A percentile compares a stretch with the other conserved stretches of the same genome.
Evolutionary conservation across 1,140 invertebrate species (phyloP).

Genomic region (Ips nitidus): DNA sequence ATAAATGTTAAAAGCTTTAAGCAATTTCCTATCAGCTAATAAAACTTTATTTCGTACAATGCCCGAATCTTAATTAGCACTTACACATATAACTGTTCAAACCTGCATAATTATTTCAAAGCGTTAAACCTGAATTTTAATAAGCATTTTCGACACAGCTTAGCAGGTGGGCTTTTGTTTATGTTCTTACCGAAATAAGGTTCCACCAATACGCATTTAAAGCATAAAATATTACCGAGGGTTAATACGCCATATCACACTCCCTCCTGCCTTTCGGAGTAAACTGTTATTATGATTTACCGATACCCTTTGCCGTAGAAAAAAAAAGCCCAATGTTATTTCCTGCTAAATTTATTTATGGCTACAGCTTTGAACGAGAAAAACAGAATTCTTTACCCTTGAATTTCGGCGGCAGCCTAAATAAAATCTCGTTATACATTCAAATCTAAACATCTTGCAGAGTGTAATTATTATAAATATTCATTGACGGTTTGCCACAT

Average conservation of each 20-base stretch:
- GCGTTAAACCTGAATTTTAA: no score
- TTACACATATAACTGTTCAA: no score
- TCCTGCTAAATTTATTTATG: not conserved
- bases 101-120: no score
- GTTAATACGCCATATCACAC: constrained; percentile 3
- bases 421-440: no score
- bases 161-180: not conserved
- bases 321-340: not conserved
- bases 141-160: not conserved
- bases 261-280: not conserved
- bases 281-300: constrained; percentile 1
- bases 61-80: no score
- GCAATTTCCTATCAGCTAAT: no score
- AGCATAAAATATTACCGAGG: not conserved
- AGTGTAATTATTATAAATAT: no score
- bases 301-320: not conserved
- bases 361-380: not conserved
- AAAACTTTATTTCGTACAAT: no score
- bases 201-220: not conserved
- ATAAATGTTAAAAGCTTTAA: no score
- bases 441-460: no score
- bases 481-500: no score
- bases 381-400: not conserved
- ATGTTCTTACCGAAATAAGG: not conserved
- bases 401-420: not conserved